These are phyloP conservation scores for Copidosoma floridanum DNA, from an alignment of 1,140 invertebrate species.

Conservation along the genomic window DNA sequence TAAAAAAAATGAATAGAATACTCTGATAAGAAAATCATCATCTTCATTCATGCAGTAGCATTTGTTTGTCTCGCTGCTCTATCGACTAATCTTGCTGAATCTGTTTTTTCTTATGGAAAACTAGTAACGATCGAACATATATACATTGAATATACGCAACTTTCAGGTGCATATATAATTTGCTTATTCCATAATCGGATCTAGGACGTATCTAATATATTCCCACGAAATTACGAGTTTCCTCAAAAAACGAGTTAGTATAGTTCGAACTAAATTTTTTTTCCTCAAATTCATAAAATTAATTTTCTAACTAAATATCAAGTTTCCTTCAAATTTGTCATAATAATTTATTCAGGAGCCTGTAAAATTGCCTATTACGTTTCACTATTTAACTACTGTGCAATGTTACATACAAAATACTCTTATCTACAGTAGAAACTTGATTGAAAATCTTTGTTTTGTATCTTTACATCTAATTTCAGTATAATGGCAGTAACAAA, in stretches of 20 bases:
- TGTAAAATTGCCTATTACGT: too few species aligned
- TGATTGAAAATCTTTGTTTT: background rate
- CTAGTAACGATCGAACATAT: constrained; percentile 43
- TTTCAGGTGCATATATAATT: constrained; percentile 17
- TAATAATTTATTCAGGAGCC: too few species aligned
- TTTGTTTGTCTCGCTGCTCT: constrained; percentile 27
- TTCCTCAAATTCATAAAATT: too few species aligned
- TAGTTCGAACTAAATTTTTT: too few species aligned
- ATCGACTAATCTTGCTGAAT: constrained; percentile 20
- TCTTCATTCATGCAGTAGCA: background rate
- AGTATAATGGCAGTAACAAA: constrained; percentile 10
- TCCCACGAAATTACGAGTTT: constrained; percentile 31
- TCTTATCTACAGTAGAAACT: too few species aligned
- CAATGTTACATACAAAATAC: too few species aligned
- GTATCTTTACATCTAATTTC: background rate
- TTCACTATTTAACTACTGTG: too few species aligned
- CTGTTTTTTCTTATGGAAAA: constrained; percentile 23
- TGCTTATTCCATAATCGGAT: constrained; percentile 28
- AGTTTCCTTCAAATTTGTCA: background rate
- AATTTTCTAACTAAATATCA: too few species aligned
- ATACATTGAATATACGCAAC: constrained; percentile 14
- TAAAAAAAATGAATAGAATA: constrained; percentile 24
- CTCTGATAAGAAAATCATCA: constrained; percentile 28
- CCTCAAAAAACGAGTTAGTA: constrained; percentile 4
- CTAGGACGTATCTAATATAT: constrained; percentile 31